These are phyloP conservation scores for Rhagoletis zephyria DNA, from an alignment of 1,140 invertebrate genomes.

Conservation along the genomic window DNA sequence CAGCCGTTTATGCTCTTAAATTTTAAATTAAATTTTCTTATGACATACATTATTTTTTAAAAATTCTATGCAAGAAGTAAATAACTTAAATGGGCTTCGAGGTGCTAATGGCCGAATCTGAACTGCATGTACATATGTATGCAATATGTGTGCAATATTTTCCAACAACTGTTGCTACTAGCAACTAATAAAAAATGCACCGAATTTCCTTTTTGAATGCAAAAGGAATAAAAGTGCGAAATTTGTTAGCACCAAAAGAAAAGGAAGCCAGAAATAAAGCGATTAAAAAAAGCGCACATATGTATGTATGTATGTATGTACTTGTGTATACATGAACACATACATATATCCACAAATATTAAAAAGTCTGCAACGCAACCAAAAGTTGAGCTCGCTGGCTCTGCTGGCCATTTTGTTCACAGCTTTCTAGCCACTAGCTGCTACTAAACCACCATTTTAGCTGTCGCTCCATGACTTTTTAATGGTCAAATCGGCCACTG, in stretches of 20 bases:
- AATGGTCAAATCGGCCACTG: slow-evolving; percentile 42
- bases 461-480: slow-evolving; percentile 22
- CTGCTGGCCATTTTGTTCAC: neutral
- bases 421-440: neutral
- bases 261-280: neutral
- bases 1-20: too few relatives aligned
- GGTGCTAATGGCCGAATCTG: too few relatives aligned
- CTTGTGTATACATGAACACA: too few relatives aligned
- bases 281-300: neutral
- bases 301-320: too few relatives aligned
- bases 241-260: neutral
- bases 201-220: neutral
- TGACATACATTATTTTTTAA: too few relatives aligned
- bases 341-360: neutral
- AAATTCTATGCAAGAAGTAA: too few relatives aligned
- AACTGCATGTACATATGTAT: too few relatives aligned
- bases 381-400: neutral
- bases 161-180: slow-evolving; percentile 1
- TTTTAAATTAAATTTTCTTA: too few relatives aligned
- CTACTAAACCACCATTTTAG: slow-evolving; percentile 29
- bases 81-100: too few relatives aligned
- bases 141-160: too few relatives aligned
- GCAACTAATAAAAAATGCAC: slow-evolving; percentile 21
- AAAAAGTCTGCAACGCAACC: slow-evolving; percentile 11
- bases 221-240: neutral